Percentiles rank a stretch among this genome's conserved stretches.
phyloP scores from a whole-genome alignment of 2,113 vertebrate species.

The Poeciliopsis prolifica region DNA sequence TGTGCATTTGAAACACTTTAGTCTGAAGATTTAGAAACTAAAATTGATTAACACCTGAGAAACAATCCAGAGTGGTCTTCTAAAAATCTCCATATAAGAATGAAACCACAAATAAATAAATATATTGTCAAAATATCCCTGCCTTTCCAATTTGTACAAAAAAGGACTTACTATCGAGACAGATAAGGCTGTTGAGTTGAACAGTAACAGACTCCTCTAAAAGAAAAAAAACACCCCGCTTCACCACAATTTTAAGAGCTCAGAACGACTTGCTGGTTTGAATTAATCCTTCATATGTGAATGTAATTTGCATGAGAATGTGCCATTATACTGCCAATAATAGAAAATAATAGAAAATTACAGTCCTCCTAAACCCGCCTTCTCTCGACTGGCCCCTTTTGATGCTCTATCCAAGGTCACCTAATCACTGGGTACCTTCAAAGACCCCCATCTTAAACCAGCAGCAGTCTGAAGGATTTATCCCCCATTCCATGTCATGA shows the following conservation, averaged over 20 bases:
- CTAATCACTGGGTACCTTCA: conserved; percentile 62
- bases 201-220: background rate
- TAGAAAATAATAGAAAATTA: conserved; percentile 70
- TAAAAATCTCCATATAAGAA: background rate
- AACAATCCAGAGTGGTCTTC: background rate
- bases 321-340: conserved; percentile 74
- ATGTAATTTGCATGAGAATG: conserved; percentile 74
- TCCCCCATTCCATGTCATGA: conserved; percentile 68
- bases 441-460: conserved; percentile 67
- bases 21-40: background rate
- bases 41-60: background rate
- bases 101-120: background rate
- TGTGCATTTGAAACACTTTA: background rate
- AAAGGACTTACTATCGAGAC: background rate
- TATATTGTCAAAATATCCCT: background rate
- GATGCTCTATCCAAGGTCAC: conserved; percentile 71
- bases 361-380: conserved; percentile 27
- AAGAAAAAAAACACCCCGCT: conserved; percentile 1
- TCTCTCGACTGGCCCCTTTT: conserved; percentile 31
- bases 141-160: conserved; percentile 15
- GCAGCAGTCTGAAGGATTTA: conserved; percentile 72
- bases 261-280: conserved; percentile 16
- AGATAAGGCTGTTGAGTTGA: background rate
- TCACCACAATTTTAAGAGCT: conserved; percentile 9
- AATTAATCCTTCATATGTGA: conserved; percentile 38